These are phyloP conservation scores for Matsumyia berberina DNA, from an alignment of 2,888 invertebrate species.

Conservation along the genomic window DNA sequence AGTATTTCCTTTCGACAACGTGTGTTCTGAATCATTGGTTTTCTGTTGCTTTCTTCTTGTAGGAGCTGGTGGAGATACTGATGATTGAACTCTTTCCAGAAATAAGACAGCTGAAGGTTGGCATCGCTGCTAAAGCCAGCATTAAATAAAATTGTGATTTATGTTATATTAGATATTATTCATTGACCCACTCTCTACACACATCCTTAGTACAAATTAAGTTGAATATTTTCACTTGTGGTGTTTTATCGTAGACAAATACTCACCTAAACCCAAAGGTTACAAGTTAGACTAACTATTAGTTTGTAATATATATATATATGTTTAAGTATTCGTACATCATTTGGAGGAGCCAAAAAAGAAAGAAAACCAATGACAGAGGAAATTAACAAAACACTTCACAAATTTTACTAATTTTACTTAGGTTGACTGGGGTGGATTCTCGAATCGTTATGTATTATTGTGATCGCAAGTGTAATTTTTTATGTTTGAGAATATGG, in stretches of 20 bases:
- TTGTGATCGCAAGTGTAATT: constrained; percentile 40
- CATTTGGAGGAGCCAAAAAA: background rate
- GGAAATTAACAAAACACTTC: constrained; percentile 8
- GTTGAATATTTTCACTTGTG: constrained; percentile 58
- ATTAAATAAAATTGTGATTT: constrained; percentile 71
- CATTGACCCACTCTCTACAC: constrained; percentile 55
- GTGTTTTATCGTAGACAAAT: constrained; percentile 50
- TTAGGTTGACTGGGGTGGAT: constrained; percentile 12
- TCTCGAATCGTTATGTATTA: constrained; percentile 37
- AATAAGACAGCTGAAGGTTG: constrained; percentile 85
- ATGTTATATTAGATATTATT: constrained; percentile 49
- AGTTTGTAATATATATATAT: background rate
- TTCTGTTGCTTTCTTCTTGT: constrained; percentile 78
- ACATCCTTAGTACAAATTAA: constrained; percentile 74
- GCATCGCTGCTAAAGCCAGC: constrained; percentile 60
- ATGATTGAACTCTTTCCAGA: constrained; percentile 89
- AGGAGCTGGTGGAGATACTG: constrained; percentile 89
- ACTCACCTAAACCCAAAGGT: constrained; percentile 58
- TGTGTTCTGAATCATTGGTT: background rate
- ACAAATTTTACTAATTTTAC: constrained; percentile 39
- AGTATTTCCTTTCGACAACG: constrained; percentile 83
- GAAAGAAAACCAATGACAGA: constrained; percentile 9
- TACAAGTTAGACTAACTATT: constrained; percentile 54
- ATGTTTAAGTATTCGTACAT: constrained; percentile 6
- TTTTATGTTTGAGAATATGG: constrained; percentile 9